Evolutionary conservation across 92 coral and sea anemone species (phyloP).

Genomic region (Porites lobata): DNA sequence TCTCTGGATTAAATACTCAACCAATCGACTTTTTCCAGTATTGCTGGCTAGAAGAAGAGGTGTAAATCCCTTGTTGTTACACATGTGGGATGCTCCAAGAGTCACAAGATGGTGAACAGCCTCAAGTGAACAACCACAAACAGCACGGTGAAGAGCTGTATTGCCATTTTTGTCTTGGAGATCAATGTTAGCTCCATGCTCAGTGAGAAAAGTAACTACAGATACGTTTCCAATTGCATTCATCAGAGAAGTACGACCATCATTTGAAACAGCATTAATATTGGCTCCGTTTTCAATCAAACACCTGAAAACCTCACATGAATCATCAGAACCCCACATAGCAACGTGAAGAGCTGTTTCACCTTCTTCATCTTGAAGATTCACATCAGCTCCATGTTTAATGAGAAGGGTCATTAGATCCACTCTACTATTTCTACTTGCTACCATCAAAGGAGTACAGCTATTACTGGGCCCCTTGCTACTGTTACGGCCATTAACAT

Average conservation of each 20-base stretch:
- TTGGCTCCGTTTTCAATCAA: slow-evolving; percentile 62
- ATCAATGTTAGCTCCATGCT: slow-evolving; percentile 68
- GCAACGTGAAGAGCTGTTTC: neutral
- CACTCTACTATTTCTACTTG: neutral
- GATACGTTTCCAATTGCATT: slow-evolving; percentile 73
- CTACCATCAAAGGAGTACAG: neutral
- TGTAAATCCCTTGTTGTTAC: slow-evolving; percentile 63
- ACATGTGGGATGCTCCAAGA: slow-evolving; percentile 46
- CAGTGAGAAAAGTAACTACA: slow-evolving; percentile 64
- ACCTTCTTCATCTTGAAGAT: neutral
- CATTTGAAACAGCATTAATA: slow-evolving; percentile 67
- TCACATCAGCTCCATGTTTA: neutral
- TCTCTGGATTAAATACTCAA: slow-evolving; percentile 58
- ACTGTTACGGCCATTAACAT: too few species aligned
- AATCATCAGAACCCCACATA: fast-evolving
- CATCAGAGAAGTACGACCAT: slow-evolving; percentile 77
- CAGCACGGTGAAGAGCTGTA: slow-evolving; percentile 63
- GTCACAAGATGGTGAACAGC: slow-evolving; percentile 62
- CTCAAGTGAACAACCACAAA: slow-evolving; percentile 48
- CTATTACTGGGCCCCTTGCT: too few species aligned
- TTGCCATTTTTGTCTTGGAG: slow-evolving; percentile 77
- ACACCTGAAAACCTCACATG: neutral
- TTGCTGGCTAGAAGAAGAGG: slow-evolving; percentile 78
- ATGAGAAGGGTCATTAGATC: neutral
- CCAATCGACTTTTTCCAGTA: slow-evolving; percentile 63